A percentile compares a stretch with the other conserved stretches of the same genome.
phyloP scores from a whole-genome alignment of 2,888 invertebrate species.

The Noctua janthe region DNA sequence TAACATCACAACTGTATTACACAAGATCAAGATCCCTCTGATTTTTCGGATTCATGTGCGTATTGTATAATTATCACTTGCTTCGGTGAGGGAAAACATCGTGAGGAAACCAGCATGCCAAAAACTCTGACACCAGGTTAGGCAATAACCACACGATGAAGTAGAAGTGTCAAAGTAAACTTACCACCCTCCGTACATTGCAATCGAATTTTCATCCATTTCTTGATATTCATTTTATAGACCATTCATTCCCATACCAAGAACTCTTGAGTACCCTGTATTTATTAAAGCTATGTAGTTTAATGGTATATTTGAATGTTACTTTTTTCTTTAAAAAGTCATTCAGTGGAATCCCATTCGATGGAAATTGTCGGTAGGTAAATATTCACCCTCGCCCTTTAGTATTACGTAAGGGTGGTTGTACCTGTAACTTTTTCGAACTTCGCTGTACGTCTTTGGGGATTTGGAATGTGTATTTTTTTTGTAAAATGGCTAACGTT shows the following conservation, averaged over 20 bases:
- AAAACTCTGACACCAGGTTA: no score
- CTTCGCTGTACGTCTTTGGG: slow-evolving; percentile 34
- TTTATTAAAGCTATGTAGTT: slow-evolving; percentile 29
- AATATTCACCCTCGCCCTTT: slow-evolving; percentile 64
- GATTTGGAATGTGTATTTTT: slow-evolving; percentile 42
- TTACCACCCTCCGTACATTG: background rate
- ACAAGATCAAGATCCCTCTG: no score
- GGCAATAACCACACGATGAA: no score
- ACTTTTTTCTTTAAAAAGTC: slow-evolving; percentile 48
- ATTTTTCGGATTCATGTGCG: no score
- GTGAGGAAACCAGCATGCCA: no score
- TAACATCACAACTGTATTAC: no score
- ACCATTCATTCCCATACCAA: background rate
- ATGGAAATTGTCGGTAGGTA: slow-evolving; percentile 59
- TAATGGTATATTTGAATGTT: slow-evolving; percentile 49
- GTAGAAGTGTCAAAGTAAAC: background rate
- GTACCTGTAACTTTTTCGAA: slow-evolving; percentile 55
- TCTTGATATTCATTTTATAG: slow-evolving; percentile 1
- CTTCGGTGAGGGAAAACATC: no score
- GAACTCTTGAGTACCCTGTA: slow-evolving; percentile 3
- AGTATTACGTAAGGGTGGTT: slow-evolving; percentile 32
- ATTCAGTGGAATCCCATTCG: slow-evolving; percentile 51
- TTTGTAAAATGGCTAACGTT: slow-evolving; percentile 18
- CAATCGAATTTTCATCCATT: slow-evolving; percentile 1
- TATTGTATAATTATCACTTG: no score